Conservation (phyloP, 2,888 invertebrate genomes). For the Resseliella maxima region DNA sequence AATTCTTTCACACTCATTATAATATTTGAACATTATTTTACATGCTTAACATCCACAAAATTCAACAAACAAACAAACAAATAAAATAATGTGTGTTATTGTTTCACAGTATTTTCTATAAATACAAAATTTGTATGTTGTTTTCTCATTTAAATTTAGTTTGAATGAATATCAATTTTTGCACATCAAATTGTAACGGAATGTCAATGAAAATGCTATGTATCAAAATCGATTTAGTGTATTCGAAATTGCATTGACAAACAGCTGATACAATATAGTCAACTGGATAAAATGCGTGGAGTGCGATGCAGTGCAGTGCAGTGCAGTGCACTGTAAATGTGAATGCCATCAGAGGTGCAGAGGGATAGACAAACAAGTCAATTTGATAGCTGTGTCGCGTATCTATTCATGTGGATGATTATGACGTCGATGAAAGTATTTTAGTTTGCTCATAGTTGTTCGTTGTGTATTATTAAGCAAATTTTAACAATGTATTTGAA, state of each 20-base stretch:
- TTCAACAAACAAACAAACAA: neutral
- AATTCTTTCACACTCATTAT: neutral
- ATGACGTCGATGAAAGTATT: conserved; percentile 3
- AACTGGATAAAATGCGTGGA: neutral
- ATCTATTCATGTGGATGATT: conserved; percentile 28
- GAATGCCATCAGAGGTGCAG: neutral
- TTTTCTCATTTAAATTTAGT: neutral
- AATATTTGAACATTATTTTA: neutral
- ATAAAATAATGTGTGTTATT: neutral
- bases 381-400: conserved; percentile 16
- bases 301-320: neutral
- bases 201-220: neutral
- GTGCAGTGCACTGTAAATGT: neutral
- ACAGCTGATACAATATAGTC: conserved; percentile 8
- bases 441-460: neutral
- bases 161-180: neutral
- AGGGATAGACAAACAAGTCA: neutral
- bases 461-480: neutral
- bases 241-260: neutral
- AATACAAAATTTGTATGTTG: too few relatives aligned
- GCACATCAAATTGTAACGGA: neutral
- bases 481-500: conserved; percentile 11
- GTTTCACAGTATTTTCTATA: too few relatives aligned
- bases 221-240: too few relatives aligned
- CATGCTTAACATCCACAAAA: neutral